These are phyloP conservation scores for Pimephales promelas DNA, from an alignment of 2,113 vertebrate genomes.

Conservation along the genomic window DNA sequence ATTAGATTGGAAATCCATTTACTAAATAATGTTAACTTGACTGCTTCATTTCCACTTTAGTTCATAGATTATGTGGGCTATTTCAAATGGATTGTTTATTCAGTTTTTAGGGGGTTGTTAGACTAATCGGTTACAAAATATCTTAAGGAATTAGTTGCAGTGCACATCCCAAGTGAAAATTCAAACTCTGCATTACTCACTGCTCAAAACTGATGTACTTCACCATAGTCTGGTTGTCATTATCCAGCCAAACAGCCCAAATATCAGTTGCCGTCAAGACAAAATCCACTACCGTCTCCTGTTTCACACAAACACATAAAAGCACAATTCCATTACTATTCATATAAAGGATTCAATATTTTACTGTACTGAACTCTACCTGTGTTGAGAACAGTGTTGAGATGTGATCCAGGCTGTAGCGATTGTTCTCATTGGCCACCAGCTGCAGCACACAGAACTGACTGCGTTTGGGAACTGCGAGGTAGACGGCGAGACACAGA, in stretches of 20 bases:
- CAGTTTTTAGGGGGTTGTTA: no score
- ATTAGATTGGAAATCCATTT: no score
- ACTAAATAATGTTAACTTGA: no score
- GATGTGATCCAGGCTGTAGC: conserved; percentile 91
- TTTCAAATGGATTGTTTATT: no score
- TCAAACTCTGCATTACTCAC: conserved; percentile 69
- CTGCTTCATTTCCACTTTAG: no score
- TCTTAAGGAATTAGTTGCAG: no score
- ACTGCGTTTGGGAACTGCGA: conserved; percentile 82
- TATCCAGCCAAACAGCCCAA: conserved; percentile 93
- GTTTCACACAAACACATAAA: conserved; percentile 27
- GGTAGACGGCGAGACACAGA: conserved; percentile 85
- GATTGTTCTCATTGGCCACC: conserved; percentile 82
- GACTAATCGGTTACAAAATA: no score
- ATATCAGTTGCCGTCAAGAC: conserved; percentile 86
- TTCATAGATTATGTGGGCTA: no score
- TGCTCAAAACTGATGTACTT: conserved; percentile 96
- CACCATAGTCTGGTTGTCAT: conserved; percentile 84
- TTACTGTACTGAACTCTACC: conserved; percentile 69
- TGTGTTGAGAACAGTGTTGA: conserved; percentile 88
- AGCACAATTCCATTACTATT: neutral
- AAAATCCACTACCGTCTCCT: conserved; percentile 93
- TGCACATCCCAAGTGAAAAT: no score
- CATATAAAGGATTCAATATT: neutral
- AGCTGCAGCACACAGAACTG: conserved; percentile 95